Conservation (phyloP, 2,113 vertebrate genomes). For the Burhinus oedicnemus region DNA sequence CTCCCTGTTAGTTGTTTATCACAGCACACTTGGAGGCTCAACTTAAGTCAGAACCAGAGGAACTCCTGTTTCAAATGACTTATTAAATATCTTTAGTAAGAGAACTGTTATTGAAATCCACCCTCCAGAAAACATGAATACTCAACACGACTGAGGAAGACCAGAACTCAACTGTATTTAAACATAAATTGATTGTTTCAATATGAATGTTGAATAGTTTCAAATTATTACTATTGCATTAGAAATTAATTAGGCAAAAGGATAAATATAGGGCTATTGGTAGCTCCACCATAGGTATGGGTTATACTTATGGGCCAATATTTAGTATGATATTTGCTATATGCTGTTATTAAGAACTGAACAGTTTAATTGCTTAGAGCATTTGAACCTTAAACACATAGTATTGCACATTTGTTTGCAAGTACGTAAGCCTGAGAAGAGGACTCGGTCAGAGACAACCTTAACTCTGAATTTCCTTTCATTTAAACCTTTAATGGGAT, state of each 20-base stretch:
- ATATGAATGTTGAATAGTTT: neutral
- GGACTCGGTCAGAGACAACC: neutral
- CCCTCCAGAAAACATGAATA: neutral
- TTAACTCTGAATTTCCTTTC: neutral
- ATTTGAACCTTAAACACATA: neutral
- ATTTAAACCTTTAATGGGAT: neutral
- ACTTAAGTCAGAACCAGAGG: neutral
- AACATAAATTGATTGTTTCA: neutral
- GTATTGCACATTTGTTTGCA: neutral
- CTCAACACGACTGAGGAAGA: neutral
- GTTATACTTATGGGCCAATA: neutral
- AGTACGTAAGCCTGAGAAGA: neutral
- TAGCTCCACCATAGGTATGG: neutral
- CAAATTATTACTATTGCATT: neutral
- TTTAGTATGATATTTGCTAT: neutral
- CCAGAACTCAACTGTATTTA: neutral
- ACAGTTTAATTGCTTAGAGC: neutral
- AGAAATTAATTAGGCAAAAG: neutral
- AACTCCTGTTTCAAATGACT: neutral
- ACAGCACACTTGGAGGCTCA: neutral
- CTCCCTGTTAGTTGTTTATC: neutral
- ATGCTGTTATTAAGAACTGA: neutral
- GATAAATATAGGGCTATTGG: neutral
- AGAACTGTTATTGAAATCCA: neutral
- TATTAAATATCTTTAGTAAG: neutral